Conservation (phyloP, 1,140 invertebrate species). For the Brachionus angularis region DNA sequence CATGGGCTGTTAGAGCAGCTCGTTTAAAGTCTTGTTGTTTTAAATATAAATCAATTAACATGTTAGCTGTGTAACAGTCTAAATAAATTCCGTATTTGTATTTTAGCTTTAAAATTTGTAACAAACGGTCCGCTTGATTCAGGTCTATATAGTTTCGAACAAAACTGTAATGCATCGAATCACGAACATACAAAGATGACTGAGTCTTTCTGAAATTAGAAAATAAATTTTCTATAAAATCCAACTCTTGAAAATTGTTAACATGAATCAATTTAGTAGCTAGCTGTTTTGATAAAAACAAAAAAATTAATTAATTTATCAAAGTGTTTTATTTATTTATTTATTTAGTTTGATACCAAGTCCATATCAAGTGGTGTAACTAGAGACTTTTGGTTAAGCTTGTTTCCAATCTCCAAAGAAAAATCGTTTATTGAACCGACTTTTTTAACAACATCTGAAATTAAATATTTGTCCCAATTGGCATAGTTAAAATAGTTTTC, state of each 20-base stretch:
- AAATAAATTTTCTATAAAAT: conserved; percentile 40
- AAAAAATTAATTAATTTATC: neutral
- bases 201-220: conserved; percentile 40
- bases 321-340: neutral
- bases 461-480: conserved; percentile 42
- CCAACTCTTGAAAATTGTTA: conserved; percentile 39
- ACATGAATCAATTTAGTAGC: conserved; percentile 39
- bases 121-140: conserved; percentile 16
- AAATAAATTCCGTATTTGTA: conserved; percentile 41
- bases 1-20: conserved; percentile 29
- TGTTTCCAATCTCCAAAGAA: neutral
- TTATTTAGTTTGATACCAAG: no score
- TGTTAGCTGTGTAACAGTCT: conserved; percentile 26
- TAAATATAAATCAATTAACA: conserved; percentile 20
- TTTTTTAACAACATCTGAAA: conserved; percentile 33
- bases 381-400: neutral
- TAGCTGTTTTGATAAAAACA: neutral
- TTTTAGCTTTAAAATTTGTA: conserved; percentile 37
- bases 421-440: conserved; percentile 24
- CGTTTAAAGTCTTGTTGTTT: conserved; percentile 12
- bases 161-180: conserved; percentile 41
- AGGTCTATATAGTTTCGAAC: conserved; percentile 28
- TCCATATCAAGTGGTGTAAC: conserved; percentile 43
- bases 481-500: conserved; percentile 30
- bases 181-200: conserved; percentile 14